phyloP scores from a whole-genome alignment of 2,113 vertebrate species.

The Phalacrocorax brasilianus region DNA sequence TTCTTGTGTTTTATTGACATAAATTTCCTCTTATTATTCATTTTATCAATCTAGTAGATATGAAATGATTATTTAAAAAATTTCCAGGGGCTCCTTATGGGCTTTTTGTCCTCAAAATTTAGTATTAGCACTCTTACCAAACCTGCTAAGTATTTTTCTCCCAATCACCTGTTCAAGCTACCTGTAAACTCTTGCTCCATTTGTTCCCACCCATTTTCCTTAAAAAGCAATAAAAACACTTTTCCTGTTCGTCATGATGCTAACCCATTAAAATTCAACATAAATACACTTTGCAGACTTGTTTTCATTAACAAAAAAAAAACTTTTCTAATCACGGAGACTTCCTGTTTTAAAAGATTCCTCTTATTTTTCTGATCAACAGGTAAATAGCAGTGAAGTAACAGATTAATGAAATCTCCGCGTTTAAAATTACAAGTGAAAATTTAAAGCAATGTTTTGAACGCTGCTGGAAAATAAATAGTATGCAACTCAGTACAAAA shows the following conservation, averaged over 20 bases:
- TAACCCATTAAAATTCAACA: not conserved
- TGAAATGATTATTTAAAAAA: not conserved
- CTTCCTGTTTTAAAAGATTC: not conserved
- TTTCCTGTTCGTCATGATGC: not conserved
- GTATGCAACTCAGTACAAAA: not conserved
- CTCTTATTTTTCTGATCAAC: not conserved
- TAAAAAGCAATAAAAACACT: not conserved
- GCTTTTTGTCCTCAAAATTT: not conserved
- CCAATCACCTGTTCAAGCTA: not conserved
- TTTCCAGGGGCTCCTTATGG: not conserved
- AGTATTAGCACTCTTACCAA: not conserved
- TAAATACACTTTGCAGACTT: not conserved
- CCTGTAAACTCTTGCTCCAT: not conserved
- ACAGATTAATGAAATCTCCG: not conserved
- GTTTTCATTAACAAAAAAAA: not conserved
- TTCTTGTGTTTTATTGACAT: not conserved
- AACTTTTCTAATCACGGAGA: not conserved
- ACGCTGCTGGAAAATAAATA: not conserved
- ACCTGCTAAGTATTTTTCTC: not conserved
- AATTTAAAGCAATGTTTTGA: not conserved
- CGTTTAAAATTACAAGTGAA: not conserved
- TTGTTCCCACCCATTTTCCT: not conserved
- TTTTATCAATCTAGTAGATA: not conserved
- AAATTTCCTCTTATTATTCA: not conserved
- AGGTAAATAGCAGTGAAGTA: not conserved